Conservation (phyloP, 2,113 vertebrate species). For the Tetrao urogallus region DNA sequence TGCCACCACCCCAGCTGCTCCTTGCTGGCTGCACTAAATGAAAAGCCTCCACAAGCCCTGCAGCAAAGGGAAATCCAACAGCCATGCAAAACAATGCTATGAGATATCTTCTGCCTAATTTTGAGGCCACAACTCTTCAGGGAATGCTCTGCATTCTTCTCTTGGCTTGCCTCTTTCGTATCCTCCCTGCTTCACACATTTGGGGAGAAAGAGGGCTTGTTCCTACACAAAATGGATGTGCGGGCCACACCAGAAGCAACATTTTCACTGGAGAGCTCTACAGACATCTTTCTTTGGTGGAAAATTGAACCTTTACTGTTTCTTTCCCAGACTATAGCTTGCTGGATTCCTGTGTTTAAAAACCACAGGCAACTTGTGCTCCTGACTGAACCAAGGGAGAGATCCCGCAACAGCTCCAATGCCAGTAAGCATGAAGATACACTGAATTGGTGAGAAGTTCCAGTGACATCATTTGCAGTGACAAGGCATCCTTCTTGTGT, state of each 20-base stretch:
- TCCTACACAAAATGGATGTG: not conserved
- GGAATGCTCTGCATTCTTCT: constrained; percentile 20
- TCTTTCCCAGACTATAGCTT: not conserved
- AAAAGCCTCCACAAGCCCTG: not conserved
- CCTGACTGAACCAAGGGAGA: not conserved
- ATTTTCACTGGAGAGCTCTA: not conserved
- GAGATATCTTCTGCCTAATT: constrained; percentile 23
- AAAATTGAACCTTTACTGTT: not conserved
- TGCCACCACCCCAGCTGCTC: not conserved
- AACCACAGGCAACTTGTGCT: not conserved
- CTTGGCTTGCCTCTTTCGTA: not conserved
- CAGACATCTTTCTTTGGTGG: not conserved
- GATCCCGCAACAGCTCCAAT: not conserved
- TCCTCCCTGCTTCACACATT: not conserved
- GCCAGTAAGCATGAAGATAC: not conserved
- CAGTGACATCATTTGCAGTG: not conserved
- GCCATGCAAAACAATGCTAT: not conserved
- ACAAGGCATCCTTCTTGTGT: not conserved
- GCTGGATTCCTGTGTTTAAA: not conserved
- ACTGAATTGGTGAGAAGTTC: not conserved
- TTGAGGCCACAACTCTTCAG: constrained; percentile 10
- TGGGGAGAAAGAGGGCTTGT: not conserved
- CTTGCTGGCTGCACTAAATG: not conserved
- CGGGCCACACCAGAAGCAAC: not conserved
- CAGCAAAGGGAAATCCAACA: not conserved